Evolutionary conservation across 1,140 invertebrate species (phyloP).

Genomic region (Heliconius nattereri): DNA sequence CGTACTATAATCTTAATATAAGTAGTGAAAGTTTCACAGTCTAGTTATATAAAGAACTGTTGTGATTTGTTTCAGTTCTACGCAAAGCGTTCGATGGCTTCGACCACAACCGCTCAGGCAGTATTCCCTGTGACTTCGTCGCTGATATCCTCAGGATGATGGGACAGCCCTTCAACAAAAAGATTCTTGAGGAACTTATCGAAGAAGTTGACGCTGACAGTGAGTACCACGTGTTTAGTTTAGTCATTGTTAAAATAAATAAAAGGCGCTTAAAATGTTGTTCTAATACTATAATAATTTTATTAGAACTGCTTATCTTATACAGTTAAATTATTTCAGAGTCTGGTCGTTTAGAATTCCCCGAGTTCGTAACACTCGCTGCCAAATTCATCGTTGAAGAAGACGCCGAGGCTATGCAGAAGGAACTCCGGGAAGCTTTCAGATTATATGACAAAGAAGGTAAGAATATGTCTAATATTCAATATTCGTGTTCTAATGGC

Average conservation of each 20-base stretch:
- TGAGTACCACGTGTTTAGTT: constrained; percentile 80
- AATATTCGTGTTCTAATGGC: no score
- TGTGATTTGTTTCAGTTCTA: constrained; percentile 85
- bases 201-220: constrained; percentile 98
- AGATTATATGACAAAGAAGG: constrained; percentile 93
- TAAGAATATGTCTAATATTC: constrained; percentile 45
- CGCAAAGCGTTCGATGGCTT: constrained; percentile 98
- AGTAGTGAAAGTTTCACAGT: constrained; percentile 15
- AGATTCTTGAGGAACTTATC: constrained; percentile 96
- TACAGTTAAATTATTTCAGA: constrained; percentile 82
- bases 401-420: constrained; percentile 95
- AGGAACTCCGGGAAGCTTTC: constrained; percentile 96
- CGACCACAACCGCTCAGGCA: constrained; percentile 95
- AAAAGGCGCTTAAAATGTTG: neutral
- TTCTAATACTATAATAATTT: neutral
- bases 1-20: neutral
- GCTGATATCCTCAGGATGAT: constrained; percentile 96
- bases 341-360: constrained; percentile 96
- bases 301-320: neutral
- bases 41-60: constrained; percentile 36
- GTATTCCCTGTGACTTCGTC: constrained; percentile 96
- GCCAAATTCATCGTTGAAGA: constrained; percentile 97
- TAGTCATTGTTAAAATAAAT: no score
- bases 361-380: constrained; percentile 95
- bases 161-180: constrained; percentile 98